phyloP scores from a whole-genome alignment of 2,113 vertebrate species.

The Bujurquina vittata region DNA sequence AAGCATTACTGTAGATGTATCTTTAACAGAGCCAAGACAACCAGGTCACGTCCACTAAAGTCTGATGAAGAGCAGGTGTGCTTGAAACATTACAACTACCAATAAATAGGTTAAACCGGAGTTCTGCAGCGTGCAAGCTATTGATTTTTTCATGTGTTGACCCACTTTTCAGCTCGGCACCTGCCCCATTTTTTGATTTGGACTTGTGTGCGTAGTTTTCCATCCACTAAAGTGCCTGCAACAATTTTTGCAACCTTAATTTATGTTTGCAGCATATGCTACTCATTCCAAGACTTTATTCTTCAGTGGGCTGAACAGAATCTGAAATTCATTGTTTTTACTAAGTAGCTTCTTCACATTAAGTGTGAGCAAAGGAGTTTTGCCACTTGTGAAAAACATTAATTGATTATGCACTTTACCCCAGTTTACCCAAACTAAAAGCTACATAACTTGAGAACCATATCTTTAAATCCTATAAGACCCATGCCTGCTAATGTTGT shows the following conservation, averaged over 20 bases:
- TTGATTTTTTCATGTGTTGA: neutral
- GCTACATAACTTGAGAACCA: constrained; percentile 1
- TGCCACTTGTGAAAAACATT: constrained; percentile 1
- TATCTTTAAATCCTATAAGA: constrained; percentile 43
- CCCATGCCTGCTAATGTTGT: constrained; percentile 35
- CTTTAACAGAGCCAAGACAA: constrained; percentile 32
- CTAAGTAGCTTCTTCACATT: neutral
- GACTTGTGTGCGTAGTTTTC: neutral
- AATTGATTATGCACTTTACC: neutral
- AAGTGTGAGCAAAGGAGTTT: neutral
- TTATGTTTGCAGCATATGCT: neutral
- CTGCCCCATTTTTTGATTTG: neutral
- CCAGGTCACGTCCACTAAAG: neutral
- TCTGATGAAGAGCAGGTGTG: neutral
- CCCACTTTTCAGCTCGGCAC: neutral
- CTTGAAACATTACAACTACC: neutral
- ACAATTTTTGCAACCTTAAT: neutral
- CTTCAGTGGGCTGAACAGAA: neutral
- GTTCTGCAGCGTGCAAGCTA: neutral
- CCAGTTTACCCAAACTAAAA: constrained; percentile 21
- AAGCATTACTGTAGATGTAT: neutral
- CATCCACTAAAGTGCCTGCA: neutral
- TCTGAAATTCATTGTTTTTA: neutral
- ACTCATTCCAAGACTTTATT: neutral
- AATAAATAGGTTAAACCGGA: neutral